Evolutionary conservation across 2,888 invertebrate species (phyloP), one percentile per base, ranked within the genome.

Genomic region (Ormyrus labotus): DNA sequence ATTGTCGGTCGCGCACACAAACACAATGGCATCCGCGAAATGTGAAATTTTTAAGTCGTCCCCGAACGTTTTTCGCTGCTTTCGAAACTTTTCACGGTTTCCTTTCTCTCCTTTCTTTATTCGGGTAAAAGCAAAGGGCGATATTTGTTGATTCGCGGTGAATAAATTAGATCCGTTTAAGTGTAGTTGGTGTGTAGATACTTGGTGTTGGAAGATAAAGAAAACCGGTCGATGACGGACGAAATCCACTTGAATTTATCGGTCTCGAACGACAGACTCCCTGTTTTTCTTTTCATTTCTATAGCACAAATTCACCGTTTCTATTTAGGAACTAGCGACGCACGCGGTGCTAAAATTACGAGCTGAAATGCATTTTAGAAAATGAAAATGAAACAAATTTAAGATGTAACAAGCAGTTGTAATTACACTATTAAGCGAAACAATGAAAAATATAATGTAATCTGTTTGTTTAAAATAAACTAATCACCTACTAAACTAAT

Each of bases 381-480:
- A 60, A 58, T 64, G 78, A 55, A 84, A 80, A 75, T 53, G 58
- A 55, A 73, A 79, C 70, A 79, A 70, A 70, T 78, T 81, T 79
- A 80, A 83, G 86, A 84, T 86, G 86, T 87, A 87, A 85, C 81
- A 83, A 85, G 86, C 84, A 84, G 85, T 85, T 83, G 85, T 85
- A 84, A 82, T 79, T 76, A 79, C 65, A 77, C 71, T 76, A 75
- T 65, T 76, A 79, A 79, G 79, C 63, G 71, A 79, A 76, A 76
- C 69, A 76, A 75, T 78, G 63, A 67, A 70, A 76, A 74, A 79
- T 76, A 74, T 53, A 64, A 87, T 87, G 86, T 87, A 88, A 85
- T 84, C 87, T 87, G 85, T 88, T 88, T 86, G 85, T 88, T 88
- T 87, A 85, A 88, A 88, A 88, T 88, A 88, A 88, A 88, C 85